Base-by-base conservation (phyloP, 2,888 invertebrate genomes). In the Brassicogethes aeneus region DNA sequence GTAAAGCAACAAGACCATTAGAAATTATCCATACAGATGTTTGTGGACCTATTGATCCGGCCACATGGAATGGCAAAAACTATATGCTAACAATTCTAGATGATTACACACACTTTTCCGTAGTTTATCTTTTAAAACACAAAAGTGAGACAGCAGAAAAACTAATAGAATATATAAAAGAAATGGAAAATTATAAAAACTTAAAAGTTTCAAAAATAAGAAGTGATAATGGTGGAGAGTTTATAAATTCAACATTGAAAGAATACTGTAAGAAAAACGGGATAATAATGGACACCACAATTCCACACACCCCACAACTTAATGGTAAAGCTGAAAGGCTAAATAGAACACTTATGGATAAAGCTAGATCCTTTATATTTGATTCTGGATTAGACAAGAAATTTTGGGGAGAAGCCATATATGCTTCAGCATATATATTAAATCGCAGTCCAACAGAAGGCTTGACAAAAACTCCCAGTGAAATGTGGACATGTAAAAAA, bases 81-180 rank as follows among this genome's bases (percentile, higher is more conserved):
- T 61, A 64, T 46, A 56, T 60, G 47, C 48, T 62, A 2, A 34
- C 56, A 3, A 57, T 62, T 51, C 40, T 62, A 37, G 63, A 64
- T 52, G 50, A 64, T 30, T 63, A 40, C 48, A 63, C 58, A 13
- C 58, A 64, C 44, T 62, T 55, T 40, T 48, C 52, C 44, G 54
- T 57, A 36, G 53, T 51, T 32, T 62, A 61, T 48, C 42, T 60
- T 33, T 12, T 53, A 13, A 34, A 48, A 47, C n/a, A 17, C 15
- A 50, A 52, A 42, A 17, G n/a, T 40, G 53, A 50, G 42, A 39
- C 40, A 8, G 1, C 8, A 15, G 36, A 50, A 14, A 17, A 34
- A 17, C n/a, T 51, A 14, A 44, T 42, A 44, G 36, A 44, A 17
- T 53, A 39, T 41, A 36, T 48, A 16, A 17, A 33, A 17, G 39